Evolutionary conservation across 2,113 vertebrate species (phyloP), one percentile per base, ranked within the genome.

Genomic region (Numida meleagris): DNA sequence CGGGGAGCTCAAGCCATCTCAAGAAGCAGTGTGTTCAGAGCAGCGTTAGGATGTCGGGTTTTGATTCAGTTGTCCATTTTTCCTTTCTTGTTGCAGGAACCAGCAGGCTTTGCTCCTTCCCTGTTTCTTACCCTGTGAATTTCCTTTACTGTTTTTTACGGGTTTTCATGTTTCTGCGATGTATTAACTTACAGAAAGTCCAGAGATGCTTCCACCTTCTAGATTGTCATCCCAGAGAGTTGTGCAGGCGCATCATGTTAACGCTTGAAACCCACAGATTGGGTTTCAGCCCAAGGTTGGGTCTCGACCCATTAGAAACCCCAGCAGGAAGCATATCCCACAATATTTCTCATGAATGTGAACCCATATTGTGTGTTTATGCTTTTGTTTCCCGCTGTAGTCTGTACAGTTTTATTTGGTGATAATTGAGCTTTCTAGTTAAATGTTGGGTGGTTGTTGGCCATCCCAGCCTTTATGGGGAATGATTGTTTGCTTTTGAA

Each of bases 401-500:
- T 53, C 57, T 42, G 43, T 57, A 17, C 20, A 13, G 63, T 73
- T 96, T 89, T 94, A 94, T 94, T 95, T 92, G 85, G 89, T 93
- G 94, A 65, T 92, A 93, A 89, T 82, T 92, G 33, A 71, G 19
- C 58, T 79, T 80, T 46, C 18, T 87, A 50, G 67, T 86, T 92
- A 73, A 94, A 77, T 76, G 59, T 8, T 89, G 19, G 63, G 55
- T 57, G 70, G 48, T 78, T 81, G 29, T 51, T 94, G 80, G 57
- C 81, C 23, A 46, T 91, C 45, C n/a, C 70, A 31, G 31, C 12
- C 67, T 91, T 93, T 67, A 83, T 55, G 40, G 70, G 95, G 86
- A 91, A n/a, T 38, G 16, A 50, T 59, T 66, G 27, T 88, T 92
- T 90, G 78, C 84, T 89, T 92, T 85, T 89, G 81, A 93, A 91